These are phyloP conservation scores for Drosophila pachea DNA, from an alignment of 1,140 invertebrate genomes.

Conservation along the genomic window DNA sequence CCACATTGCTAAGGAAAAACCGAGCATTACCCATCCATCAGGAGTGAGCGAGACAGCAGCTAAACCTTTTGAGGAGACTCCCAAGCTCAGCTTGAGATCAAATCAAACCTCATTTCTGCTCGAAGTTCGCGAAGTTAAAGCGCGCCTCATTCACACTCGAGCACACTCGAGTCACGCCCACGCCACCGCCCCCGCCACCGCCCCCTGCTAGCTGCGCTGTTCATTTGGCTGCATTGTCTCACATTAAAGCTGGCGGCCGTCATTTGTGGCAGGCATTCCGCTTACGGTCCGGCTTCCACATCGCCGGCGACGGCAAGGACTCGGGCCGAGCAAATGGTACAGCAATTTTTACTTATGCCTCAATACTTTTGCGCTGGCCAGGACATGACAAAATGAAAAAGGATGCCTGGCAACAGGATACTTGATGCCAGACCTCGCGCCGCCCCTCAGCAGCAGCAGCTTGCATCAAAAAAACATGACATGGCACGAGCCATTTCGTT, in stretches of 20 bases:
- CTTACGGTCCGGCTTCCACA: constrained; percentile 28
- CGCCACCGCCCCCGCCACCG: neutral
- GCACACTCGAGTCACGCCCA: constrained; percentile 27
- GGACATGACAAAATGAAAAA: constrained; percentile 59
- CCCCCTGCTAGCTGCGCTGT: constrained; percentile 42
- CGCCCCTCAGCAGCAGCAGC: constrained; percentile 9
- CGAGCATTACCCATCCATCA: too few species aligned
- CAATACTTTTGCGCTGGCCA: constrained; percentile 71
- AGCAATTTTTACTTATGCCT: constrained; percentile 75
- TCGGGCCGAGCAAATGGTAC: constrained; percentile 58
- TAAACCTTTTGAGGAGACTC: too few species aligned
- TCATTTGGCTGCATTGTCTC: constrained; percentile 54
- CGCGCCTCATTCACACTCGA: too few species aligned
- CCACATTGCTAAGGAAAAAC: too few species aligned
- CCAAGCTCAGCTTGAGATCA: too few species aligned
- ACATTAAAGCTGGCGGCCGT: constrained; percentile 50
- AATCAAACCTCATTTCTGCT: too few species aligned
- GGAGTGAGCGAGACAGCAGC: too few species aligned
- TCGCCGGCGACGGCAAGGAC: constrained; percentile 2
- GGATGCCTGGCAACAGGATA: constrained; percentile 28
- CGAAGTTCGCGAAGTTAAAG: too few species aligned
- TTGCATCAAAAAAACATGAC: constrained; percentile 74
- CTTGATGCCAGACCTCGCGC: constrained; percentile 43
- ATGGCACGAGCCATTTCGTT: constrained; percentile 74
- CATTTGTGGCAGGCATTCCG: constrained; percentile 7